Evolutionary conservation across 2,113 vertebrate genomes (phyloP), one percentile per base, ranked within the genome.

Genomic region (Lates calcarifer): DNA sequence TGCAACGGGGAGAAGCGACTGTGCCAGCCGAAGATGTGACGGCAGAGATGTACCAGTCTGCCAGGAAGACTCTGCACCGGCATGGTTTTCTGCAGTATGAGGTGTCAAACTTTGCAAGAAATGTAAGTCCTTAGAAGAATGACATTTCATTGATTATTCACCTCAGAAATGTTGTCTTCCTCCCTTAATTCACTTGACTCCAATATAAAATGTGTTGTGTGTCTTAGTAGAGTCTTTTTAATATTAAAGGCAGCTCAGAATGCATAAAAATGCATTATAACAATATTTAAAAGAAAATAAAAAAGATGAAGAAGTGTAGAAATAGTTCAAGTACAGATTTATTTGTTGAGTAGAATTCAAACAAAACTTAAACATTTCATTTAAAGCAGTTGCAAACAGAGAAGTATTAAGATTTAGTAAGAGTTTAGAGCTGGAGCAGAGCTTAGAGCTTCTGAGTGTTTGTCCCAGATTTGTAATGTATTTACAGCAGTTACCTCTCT

Each of bases 71-170:
- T 35, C 94, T 99, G 18, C 85, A 62, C 3, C 87, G 94, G 0
- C 84, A 90, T 0, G 96, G 96, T 31, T 97, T 98, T 83, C 88
- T 86, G n/a, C 98, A 97, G 80, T 99, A 99, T 0, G 97, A 99
- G 83, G 97, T 99, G 83, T 99, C 98, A 2, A 99, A 97, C 93
- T 99, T 99, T 51, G 96, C 97, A 51, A 95, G 93, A 92, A 94
- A 94, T 33, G 98, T 99, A 82, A 94, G 96, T 92, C 51, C 33
- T 65, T n/a, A 47, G 20, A 22, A 26, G 41, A 55, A 57, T 20
- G 18, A 28, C 4, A 6, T 39, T 35, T 57, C 13, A 43, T 15
- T 14, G 6, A 39, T 57, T 10, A 43, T 15, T 14, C 3, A 39
- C 60, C 12, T 20, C 3, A 35, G 6, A 61, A 61, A 12, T 11